Evolutionary conservation across 2,113 vertebrate species (phyloP).

Genomic region (Podarcis cretensis): DNA sequence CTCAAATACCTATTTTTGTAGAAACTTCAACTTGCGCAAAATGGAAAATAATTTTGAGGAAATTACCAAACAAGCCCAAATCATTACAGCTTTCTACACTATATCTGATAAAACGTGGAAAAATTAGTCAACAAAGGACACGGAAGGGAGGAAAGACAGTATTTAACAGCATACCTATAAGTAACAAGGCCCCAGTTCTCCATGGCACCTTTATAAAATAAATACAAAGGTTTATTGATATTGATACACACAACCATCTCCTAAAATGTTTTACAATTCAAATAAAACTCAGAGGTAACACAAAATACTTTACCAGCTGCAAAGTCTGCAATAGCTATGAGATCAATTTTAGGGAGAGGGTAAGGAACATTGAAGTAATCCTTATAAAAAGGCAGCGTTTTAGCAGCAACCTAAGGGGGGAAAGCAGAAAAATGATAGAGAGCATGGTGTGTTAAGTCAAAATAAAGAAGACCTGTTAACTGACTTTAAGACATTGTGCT

Average conservation of each 20-base stretch:
- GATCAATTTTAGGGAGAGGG: conserved; percentile 99
- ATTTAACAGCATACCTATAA: conserved; percentile 90
- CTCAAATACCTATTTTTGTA: background rate
- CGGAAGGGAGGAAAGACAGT: conserved; percentile 44
- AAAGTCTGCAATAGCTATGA: conserved; percentile 99
- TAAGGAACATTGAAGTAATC: conserved; percentile 99
- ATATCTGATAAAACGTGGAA: conserved; percentile 29
- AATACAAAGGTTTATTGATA: conserved; percentile 76
- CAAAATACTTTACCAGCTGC: conserved; percentile 93
- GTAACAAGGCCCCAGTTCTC: conserved; percentile 99
- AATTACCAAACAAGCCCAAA: conserved; percentile 4
- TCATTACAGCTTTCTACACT: conserved; percentile 34
- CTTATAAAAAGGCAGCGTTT: conserved; percentile 99
- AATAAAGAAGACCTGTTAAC: conserved; percentile 23
- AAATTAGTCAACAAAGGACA: conserved; percentile 60
- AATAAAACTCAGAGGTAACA: conserved; percentile 71
- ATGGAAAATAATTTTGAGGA: background rate
- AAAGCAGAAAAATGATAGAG: conserved; percentile 59
- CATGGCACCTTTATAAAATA: conserved; percentile 96
- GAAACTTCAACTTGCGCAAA: conserved; percentile 12
- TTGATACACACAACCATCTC: conserved; percentile 56
- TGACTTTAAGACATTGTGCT: conserved; percentile 2
- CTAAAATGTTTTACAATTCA: conserved; percentile 66
- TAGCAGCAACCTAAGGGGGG: conserved; percentile 91
- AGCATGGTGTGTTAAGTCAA: conserved; percentile 32